Conservation (phyloP, 2,888 invertebrate genomes). For the Caenorhabditis angaria region DNA sequence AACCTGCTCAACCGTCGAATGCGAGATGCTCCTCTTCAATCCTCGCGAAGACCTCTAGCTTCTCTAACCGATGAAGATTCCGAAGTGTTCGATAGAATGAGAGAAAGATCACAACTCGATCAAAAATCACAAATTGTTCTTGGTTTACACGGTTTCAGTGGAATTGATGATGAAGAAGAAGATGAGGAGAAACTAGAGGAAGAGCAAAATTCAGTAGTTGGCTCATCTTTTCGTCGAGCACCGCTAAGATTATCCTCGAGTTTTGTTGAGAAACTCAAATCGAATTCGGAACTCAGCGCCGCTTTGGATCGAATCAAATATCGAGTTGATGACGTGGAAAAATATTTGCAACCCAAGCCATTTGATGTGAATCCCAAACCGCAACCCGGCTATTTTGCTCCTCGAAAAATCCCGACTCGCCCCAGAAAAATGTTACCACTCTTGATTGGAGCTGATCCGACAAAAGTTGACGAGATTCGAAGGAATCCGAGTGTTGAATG, state of each 20-base stretch:
- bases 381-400: slow-evolving; percentile 59
- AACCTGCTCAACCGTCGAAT: slow-evolving; percentile 24
- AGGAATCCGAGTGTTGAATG: slow-evolving; percentile 31
- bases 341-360: slow-evolving; percentile 52
- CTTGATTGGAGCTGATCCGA: slow-evolving; percentile 52
- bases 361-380: slow-evolving; percentile 54
- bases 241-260: slow-evolving; percentile 38
- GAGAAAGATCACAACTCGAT: slow-evolving; percentile 39
- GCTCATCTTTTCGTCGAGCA: slow-evolving; percentile 38
- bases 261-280: slow-evolving; percentile 40
- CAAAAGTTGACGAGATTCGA: slow-evolving; percentile 34
- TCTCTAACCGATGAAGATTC: slow-evolving; percentile 33
- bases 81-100: slow-evolving; percentile 26
- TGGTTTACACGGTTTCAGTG: slow-evolving; percentile 44
- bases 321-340: slow-evolving; percentile 54
- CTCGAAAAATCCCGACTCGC: slow-evolving; percentile 56
- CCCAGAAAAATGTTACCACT: slow-evolving; percentile 68
- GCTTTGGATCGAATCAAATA: slow-evolving; percentile 42
- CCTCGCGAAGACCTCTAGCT: neutral
- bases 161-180: slow-evolving; percentile 27
- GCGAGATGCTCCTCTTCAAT: slow-evolving; percentile 22
- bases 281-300: slow-evolving; percentile 41
- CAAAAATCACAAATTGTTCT: slow-evolving; percentile 49
- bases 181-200: slow-evolving; percentile 16
- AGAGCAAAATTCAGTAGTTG: too few species aligned